phyloP scores from a whole-genome alignment of 2,113 vertebrate species.

The Hypocryptadius cinnamomeus region DNA sequence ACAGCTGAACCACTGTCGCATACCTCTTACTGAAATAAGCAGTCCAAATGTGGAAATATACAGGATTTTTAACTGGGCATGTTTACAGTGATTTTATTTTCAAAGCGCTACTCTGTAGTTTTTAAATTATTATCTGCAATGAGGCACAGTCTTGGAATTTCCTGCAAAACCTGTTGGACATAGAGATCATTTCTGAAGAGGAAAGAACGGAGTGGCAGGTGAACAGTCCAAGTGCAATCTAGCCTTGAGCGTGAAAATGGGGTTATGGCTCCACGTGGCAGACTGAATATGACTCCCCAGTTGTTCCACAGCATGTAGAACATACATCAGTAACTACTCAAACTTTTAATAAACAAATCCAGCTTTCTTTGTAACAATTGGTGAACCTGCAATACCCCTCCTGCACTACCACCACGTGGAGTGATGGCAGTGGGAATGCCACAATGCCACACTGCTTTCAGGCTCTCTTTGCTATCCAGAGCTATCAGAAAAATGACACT shows the following conservation, averaged over 20 bases:
- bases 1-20: neutral
- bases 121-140: neutral
- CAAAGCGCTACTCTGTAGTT: neutral
- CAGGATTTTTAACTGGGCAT: neutral
- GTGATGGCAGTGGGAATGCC: neutral
- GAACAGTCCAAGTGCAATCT: neutral
- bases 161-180: neutral
- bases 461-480: neutral
- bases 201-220: accelerated
- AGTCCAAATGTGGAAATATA: neutral
- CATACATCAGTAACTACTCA: neutral
- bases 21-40: neutral
- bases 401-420: accelerated
- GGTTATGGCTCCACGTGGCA: neutral
- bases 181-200: neutral
- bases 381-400: accelerated
- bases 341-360: neutral
- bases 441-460: neutral
- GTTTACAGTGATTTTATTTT: neutral
- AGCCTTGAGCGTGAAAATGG: neutral
- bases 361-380: neutral
- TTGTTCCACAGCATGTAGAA: neutral
- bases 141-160: neutral
- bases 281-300: neutral
- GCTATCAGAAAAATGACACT: neutral